A percentile compares a stretch with the other conserved stretches of the same genome.
Evolutionary conservation across 1,140 invertebrate genomes (phyloP).

Genomic region (Drosophila fuyamai): DNA sequence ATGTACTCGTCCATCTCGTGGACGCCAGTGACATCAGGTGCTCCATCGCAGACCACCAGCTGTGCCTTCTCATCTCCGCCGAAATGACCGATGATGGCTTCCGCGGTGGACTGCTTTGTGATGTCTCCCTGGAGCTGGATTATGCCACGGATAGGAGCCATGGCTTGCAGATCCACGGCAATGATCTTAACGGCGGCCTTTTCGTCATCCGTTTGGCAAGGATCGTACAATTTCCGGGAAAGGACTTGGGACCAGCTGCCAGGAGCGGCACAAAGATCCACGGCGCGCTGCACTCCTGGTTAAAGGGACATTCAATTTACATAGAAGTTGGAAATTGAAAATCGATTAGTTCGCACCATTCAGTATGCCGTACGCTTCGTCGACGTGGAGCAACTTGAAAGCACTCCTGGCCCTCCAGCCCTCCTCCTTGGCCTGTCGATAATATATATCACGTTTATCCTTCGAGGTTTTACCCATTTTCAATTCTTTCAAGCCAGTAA

Average conservation of each 20-base stretch:
- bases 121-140: slow-evolving; percentile 99
- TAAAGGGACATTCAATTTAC: background rate
- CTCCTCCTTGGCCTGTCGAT: slow-evolving; percentile 98
- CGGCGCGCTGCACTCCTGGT: slow-evolving; percentile 94
- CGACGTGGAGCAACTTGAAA: slow-evolving; percentile 99
- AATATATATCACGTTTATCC: slow-evolving; percentile 99
- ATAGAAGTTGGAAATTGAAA: background rate
- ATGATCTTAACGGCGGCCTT: slow-evolving; percentile 93
- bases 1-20: slow-evolving; percentile 99
- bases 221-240: slow-evolving; percentile 89
- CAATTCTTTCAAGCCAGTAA: background rate
- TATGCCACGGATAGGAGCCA: slow-evolving; percentile 98
- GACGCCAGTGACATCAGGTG: slow-evolving; percentile 99
- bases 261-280: slow-evolving; percentile 99
- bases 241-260: slow-evolving; percentile 99
- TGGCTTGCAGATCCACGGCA: slow-evolving; percentile 98
- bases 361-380: slow-evolving; percentile 97
- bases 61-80: slow-evolving; percentile 92
- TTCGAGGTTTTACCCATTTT: slow-evolving; percentile 98
- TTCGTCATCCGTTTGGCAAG: slow-evolving; percentile 85
- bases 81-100: slow-evolving; percentile 96
- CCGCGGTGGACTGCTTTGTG: slow-evolving; percentile 95
- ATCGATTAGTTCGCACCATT: slow-evolving; percentile 86
- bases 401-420: slow-evolving; percentile 99
- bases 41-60: slow-evolving; percentile 99